Evolutionary conservation across 2,797 vertebrate species (phyloP).

Genomic region (Peromyscus attwateri): DNA sequence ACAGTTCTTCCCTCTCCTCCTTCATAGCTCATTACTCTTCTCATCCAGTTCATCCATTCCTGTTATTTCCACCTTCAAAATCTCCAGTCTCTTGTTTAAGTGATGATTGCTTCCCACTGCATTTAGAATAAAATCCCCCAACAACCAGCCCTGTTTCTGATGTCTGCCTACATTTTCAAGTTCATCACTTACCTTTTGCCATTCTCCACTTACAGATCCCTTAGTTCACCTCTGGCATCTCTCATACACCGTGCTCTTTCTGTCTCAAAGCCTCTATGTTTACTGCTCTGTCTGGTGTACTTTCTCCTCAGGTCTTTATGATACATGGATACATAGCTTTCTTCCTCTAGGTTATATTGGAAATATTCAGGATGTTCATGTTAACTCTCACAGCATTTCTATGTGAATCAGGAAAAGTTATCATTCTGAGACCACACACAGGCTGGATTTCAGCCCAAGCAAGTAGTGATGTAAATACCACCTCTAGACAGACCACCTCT

Average conservation of each 20-base stretch:
- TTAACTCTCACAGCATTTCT: background rate
- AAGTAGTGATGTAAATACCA: background rate
- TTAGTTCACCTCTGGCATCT: background rate
- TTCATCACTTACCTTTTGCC: background rate
- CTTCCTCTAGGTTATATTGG: slow-evolving; percentile 23
- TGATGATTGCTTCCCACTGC: background rate
- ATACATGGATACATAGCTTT: background rate
- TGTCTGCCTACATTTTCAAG: slow-evolving; percentile 8
- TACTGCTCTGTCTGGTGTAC: background rate
- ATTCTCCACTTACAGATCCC: background rate
- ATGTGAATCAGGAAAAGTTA: background rate
- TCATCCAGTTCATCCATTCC: background rate
- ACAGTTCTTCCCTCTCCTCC: background rate
- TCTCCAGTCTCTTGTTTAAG: background rate
- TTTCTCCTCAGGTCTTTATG: slow-evolving; percentile 9
- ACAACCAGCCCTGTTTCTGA: background rate
- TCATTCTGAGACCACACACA: background rate
- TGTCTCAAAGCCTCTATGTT: background rate
- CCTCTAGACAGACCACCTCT: background rate
- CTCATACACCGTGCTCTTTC: background rate
- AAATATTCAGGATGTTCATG: background rate
- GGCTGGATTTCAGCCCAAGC: background rate
- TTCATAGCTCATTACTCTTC: background rate
- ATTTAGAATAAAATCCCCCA: slow-evolving; percentile 9
- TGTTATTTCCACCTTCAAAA: slow-evolving; percentile 30